phyloP scores from a whole-genome alignment of 2,888 invertebrate species.

The Leistus spinibarbis region DNA sequence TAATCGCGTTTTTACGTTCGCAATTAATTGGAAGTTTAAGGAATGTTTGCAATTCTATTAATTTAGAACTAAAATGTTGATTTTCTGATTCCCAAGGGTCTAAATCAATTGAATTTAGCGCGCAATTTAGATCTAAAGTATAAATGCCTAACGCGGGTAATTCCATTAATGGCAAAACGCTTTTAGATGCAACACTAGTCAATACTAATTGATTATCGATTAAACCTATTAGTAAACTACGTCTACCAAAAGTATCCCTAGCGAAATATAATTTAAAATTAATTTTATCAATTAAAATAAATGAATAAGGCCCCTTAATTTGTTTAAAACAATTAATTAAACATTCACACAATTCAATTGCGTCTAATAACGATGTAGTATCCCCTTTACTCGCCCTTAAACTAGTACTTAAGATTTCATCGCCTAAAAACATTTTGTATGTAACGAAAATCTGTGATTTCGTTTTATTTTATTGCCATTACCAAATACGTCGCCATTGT shows the following conservation, averaged over 20 bases:
- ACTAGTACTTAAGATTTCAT: slow-evolving; percentile 49
- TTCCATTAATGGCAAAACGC: slow-evolving; percentile 61
- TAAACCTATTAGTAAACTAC: slow-evolving; percentile 75
- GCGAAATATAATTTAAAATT: slow-evolving; percentile 74
- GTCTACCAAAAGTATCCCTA: slow-evolving; percentile 84
- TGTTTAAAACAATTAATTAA: slow-evolving; percentile 58
- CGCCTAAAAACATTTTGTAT: slow-evolving; percentile 20
- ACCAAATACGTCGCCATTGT: slow-evolving; percentile 89
- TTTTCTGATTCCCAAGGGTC: slow-evolving; percentile 56
- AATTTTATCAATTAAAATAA: slow-evolving; percentile 74
- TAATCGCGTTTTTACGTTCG: slow-evolving; percentile 41
- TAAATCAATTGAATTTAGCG: slow-evolving; percentile 54
- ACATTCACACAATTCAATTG: slow-evolving; percentile 50
- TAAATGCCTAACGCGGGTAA: slow-evolving; percentile 69
- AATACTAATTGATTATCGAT: slow-evolving; percentile 56
- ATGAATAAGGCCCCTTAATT: slow-evolving; percentile 83
- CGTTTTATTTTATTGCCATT: too few species aligned
- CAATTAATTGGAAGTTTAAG: slow-evolving; percentile 41
- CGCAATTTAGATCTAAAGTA: slow-evolving; percentile 55
- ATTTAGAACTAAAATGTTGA: slow-evolving; percentile 50
- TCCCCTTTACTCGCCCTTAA: slow-evolving; percentile 58
- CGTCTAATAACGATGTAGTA: slow-evolving; percentile 60
- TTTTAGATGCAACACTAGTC: slow-evolving; percentile 63
- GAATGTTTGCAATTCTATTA: slow-evolving; percentile 52
- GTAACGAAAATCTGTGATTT: slow-evolving; percentile 11